Evolutionary conservation across 2,888 invertebrate genomes (phyloP).

Genomic region (Lepidochitona cinerea): DNA sequence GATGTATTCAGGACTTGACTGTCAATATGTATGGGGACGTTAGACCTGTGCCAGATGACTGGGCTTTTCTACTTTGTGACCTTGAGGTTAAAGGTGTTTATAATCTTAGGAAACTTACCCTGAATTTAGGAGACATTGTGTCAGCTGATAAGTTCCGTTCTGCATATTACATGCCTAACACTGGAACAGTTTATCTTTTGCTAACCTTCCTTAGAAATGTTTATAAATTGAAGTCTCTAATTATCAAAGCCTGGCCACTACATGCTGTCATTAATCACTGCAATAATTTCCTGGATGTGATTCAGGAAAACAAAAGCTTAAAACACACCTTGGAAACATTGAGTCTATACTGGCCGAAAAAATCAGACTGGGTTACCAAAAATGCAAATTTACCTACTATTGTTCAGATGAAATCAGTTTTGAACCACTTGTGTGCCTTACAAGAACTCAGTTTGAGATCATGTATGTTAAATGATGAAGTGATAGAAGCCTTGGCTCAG

Average conservation of each 20-base stretch:
- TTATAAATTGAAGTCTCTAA: slow-evolving; percentile 44
- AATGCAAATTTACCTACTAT: slow-evolving; percentile 45
- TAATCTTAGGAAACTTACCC: slow-evolving; percentile 50
- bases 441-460: slow-evolving; percentile 46
- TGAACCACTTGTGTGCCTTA: slow-evolving; percentile 40
- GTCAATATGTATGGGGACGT: slow-evolving; percentile 44
- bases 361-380: slow-evolving; percentile 48
- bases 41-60: slow-evolving; percentile 34
- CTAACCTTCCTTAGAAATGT: slow-evolving; percentile 46
- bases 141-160: slow-evolving; percentile 29
- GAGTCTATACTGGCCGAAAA: slow-evolving; percentile 46
- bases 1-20: slow-evolving; percentile 53
- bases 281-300: slow-evolving; percentile 44
- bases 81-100: slow-evolving; percentile 38
- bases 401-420: slow-evolving; percentile 26
- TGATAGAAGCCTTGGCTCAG: slow-evolving; percentile 40
- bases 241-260: slow-evolving; percentile 57
- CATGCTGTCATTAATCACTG: slow-evolving; percentile 30
- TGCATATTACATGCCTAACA: slow-evolving; percentile 29
- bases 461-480: slow-evolving; percentile 49
- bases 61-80: slow-evolving; percentile 36
- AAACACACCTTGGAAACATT: slow-evolving; percentile 42
- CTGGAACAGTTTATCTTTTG: slow-evolving; percentile 36
- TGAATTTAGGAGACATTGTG: slow-evolving; percentile 45
- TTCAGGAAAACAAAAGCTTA: slow-evolving; percentile 48